Evolutionary conservation across 2,797 vertebrate species (phyloP), one percentile per base, ranked within the genome.

Genomic region (Sebastes itinus): DNA sequence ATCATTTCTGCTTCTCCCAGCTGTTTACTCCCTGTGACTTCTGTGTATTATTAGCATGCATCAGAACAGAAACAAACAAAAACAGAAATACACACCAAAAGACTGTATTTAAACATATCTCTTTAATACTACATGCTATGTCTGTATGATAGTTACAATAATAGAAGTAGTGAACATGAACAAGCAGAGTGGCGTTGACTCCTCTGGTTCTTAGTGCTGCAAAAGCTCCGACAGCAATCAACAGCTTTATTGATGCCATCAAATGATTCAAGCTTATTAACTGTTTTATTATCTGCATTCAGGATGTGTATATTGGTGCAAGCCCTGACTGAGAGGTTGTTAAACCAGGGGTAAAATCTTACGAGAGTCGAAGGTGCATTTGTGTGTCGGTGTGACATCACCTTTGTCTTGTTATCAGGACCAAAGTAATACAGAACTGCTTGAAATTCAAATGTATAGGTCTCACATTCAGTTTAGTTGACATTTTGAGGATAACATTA

Each of bases 221-320:
- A 30, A 54, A 73, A 71, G 30, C 63, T 60, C 22, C 22, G 16
- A 46, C 42, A 18, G 42, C 42, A 46, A 78, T 78, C 30, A 68
- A 69, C 68, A 73, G n/a, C n/a, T 70, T 75, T 72, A 66, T 13
- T 69, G 62, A 68, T 68, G 58, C 56, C 49, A 38, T 18, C 16
- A 60, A 56, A 32, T 72, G 5, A 64, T 67, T 59, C 49, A 77
- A 64, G 35, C 35, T 38, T 38, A 67, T 16, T 81, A 80, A 35
- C 67, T 25, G 71, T 60, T 49, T 78, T 75, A 70, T 65, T 35
- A 22, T 58, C n/a, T 42, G 13, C 12, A 54, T 72, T 66, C 30
- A 61, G n/a, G 6, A 56, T 64, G 25, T 38, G n/a, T 56, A 14
- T 63, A 22, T 18, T 49, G n/a, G 27, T 27, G 18, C 42, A 49